Evolutionary conservation across 2,113 vertebrate genomes (phyloP).

Genomic region (Clupea harengus): DNA sequence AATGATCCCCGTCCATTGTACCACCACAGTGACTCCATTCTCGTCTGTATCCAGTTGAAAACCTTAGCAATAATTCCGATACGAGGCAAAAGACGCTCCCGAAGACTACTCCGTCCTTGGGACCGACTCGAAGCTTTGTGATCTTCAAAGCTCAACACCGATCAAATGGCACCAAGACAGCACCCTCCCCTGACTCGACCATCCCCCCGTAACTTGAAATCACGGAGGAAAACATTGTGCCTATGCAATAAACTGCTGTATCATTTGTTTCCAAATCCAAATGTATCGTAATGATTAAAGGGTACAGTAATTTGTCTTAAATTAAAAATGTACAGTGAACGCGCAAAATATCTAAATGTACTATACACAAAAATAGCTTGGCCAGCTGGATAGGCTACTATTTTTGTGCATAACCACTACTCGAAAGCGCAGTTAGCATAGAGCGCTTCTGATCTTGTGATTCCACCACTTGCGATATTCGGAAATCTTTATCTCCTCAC

Average conservation of each 20-base stretch:
- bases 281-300: neutral
- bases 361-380: constrained; percentile 53
- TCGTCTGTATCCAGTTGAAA: constrained; percentile 49
- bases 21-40: neutral
- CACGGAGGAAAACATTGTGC: neutral
- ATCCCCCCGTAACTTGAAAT: constrained; percentile 46
- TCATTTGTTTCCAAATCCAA: neutral
- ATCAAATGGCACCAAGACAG: constrained; percentile 61
- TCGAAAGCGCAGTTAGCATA: constrained; percentile 28
- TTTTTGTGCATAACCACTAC: constrained; percentile 53
- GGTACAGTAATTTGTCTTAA: neutral
- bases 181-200: constrained; percentile 54
- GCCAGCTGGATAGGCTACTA: constrained; percentile 40
- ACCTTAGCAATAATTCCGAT: constrained; percentile 53
- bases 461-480: constrained; percentile 8
- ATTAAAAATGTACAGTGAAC: neutral
- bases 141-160: constrained; percentile 73
- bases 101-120: constrained; percentile 53
- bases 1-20: neutral
- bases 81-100: constrained; percentile 42
- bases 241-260: neutral
- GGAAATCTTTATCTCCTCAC: constrained; percentile 48
- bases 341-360: neutral
- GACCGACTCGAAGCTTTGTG: constrained; percentile 69
- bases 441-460: constrained; percentile 20